Base-by-base conservation (phyloP, 2,888 invertebrate species). In the Exephanes ischioxanthus region DNA sequence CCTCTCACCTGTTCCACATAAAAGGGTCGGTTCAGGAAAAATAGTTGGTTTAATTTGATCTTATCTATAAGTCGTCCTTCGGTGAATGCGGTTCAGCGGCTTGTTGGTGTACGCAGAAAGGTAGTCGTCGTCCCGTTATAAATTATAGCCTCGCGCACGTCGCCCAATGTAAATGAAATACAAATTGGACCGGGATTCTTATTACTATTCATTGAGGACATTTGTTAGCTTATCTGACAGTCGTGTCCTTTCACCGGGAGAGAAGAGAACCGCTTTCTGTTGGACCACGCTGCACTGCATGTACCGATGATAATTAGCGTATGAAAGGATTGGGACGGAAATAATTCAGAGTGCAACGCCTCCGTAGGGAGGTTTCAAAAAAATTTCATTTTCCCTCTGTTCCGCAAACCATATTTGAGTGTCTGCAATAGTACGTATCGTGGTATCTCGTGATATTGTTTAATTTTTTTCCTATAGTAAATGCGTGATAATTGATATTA, bases 181-280 rank as follows among this genome's bases (percentile, higher is more conserved):
- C 92, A 92, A 92, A 92, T 92, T 92, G 92, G 90, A 90, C 90
- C 87, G 84, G 81, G 87, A 83, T 87, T 90, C 92, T 91, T 92
- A 92, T 92, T 92, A 91, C 92, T 92, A 92, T 92, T 92, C 91
- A 92, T 92, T 92, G 91, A 88, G 87, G 90, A 90, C 91, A 92
- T 92, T 92, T 92, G 91, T 92, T 92, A 92, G 90, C 91, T 91
- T 91, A 91, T 91, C 91, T 90, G 91, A 92, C 90, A 88, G 86
- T 77, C 87, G 88, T 77, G 84, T 83, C 78, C 81, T 61, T 84
- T 84, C 77, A 80, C 26, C 30, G 72, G 19, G 3, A 72, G 33
- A 61, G 75, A 48, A 55, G 63, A 73, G 72, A 53, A 73, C 66
- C 67, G 73, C 22, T 75, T 33, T 68, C 48, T 66, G 30, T 5